These are phyloP conservation scores for Agrilus biguttatus DNA, from an alignment of 2,888 invertebrate genomes.

Conservation along the genomic window DNA sequence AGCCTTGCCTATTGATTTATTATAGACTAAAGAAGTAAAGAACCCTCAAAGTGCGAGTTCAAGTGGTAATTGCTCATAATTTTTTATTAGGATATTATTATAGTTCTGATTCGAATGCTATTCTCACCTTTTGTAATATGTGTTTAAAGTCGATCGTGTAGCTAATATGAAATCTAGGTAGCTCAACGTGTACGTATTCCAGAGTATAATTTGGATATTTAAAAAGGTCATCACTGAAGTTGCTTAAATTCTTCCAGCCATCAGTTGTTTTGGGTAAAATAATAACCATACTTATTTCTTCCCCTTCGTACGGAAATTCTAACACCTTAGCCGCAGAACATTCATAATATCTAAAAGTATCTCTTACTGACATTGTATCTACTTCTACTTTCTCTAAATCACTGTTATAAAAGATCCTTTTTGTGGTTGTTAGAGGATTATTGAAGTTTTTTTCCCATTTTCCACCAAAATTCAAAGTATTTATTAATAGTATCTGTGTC, in stretches of 20 bases:
- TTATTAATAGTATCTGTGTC: constrained; percentile 21
- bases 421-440: constrained; percentile 10
- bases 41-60: no score
- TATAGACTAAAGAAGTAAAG: no score
- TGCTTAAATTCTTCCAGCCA: constrained; percentile 10
- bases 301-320: constrained; percentile 17
- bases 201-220: constrained; percentile 4
- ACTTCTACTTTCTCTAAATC: constrained; percentile 14
- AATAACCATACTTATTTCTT: constrained; percentile 12
- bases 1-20: no score
- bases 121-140: constrained; percentile 40
- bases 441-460: constrained; percentile 15
- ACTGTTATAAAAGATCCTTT: constrained; percentile 14
- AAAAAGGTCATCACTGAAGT: constrained; percentile 6
- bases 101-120: no score
- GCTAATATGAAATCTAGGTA: constrained; percentile 15
- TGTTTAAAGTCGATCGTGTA: constrained; percentile 33
- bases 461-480: constrained; percentile 25
- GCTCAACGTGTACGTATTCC: constrained; percentile 8
- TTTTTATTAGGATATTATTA: no score
- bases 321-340: constrained; percentile 18
- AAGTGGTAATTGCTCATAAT: no score
- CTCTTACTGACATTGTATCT: constrained; percentile 19
- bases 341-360: constrained; percentile 18
- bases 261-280: constrained; percentile 11